A percentile compares a stretch with the other conserved stretches of the same genome.
phyloP scores from a whole-genome alignment of 2,888 invertebrate species.

The Cryptophagus acutangulus region DNA sequence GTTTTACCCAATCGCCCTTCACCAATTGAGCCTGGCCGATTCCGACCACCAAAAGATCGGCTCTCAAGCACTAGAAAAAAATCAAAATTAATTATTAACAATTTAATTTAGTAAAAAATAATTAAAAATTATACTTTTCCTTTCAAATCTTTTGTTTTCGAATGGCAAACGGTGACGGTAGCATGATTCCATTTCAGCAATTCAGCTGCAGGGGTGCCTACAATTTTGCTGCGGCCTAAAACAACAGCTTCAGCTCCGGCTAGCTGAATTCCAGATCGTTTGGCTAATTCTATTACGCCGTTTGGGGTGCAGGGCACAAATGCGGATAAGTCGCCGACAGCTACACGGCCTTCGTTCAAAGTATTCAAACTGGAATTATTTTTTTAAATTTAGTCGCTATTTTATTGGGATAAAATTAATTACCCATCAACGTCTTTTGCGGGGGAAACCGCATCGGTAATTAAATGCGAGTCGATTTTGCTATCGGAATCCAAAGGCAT shows the following conservation, averaged over 20 bases:
- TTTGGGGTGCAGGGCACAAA: conserved; percentile 96
- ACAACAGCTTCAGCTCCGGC: conserved; percentile 87
- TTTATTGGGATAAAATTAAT: conserved; percentile 26
- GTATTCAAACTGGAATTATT: conserved; percentile 64
- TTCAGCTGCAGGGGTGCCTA: conserved; percentile 93
- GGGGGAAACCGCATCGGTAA: conserved; percentile 83
- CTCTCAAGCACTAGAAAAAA: conserved; percentile 52
- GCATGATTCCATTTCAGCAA: conserved; percentile 94
- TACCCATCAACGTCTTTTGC: conserved; percentile 96
- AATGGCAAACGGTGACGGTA: conserved; percentile 96
- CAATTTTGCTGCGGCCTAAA: conserved; percentile 94
- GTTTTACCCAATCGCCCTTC: conserved; percentile 93
- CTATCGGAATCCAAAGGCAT: conserved; percentile 86
- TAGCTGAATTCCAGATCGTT: conserved; percentile 70
- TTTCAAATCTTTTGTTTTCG: conserved; percentile 79
- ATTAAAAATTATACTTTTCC: conserved; percentile 54
- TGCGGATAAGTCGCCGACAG: conserved; percentile 82
- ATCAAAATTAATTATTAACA: neutral
- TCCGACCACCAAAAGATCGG: conserved; percentile 95
- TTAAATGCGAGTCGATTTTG: conserved; percentile 76
- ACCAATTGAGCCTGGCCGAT: conserved; percentile 89
- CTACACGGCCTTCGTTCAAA: conserved; percentile 87
- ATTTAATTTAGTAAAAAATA: conserved; percentile 5
- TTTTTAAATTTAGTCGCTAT: conserved; percentile 3
- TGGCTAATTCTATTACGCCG: conserved; percentile 90